Evolutionary conservation across 2,113 vertebrate species (phyloP), one percentile per base, ranked within the genome.

Genomic region (Sceloporus undulatus): DNA sequence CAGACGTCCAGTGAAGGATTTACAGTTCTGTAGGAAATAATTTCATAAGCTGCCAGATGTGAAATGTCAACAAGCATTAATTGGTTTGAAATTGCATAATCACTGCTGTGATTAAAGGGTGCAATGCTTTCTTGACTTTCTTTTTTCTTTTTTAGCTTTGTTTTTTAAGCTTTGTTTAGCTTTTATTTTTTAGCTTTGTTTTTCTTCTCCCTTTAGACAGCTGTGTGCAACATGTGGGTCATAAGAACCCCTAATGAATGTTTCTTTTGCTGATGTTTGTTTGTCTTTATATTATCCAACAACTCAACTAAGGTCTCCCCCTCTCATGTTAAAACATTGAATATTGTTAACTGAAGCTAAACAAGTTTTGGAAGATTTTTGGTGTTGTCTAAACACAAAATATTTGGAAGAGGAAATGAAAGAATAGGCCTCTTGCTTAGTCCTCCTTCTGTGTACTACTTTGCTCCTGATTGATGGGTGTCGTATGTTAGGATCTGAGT

Each of bases 171-270:
- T 34, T 34, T 34, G 34, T 34, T 34, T 34, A 34, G 34, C 34
- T 34, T 34, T 34, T 34, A 34, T 34, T 34, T 34, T 73, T 56
- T 89, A 70, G 25, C 91, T 94, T 91, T 95, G 95, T 96, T 98
- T 97, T 97, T 95, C 92, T 87, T 96, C 95, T 92, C 71, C 86
- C 56, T 93, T 89, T 86, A 95, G 96, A 95, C 98, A 98, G 98
- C 98, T 98, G 97, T 92, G 74, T 92, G 91, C 97, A 97, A 94
- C 91, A 93, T 96, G 97, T 94, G 91, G 90, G 93, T 95, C 90
- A 74, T 89, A 92, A 82, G 76, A 91, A 92, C 95, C 59, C 92
- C 90, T 93, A 74, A 77, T 71, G 94, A 94, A 95, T 91, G 91
- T 94, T 95, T 90, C 77, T 86, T 54, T 86, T 77, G 81, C 91